Evolutionary conservation across 2,797 vertebrate genomes (phyloP), one percentile per base, ranked within the genome.

Genomic region (Labroides dimidiatus): DNA sequence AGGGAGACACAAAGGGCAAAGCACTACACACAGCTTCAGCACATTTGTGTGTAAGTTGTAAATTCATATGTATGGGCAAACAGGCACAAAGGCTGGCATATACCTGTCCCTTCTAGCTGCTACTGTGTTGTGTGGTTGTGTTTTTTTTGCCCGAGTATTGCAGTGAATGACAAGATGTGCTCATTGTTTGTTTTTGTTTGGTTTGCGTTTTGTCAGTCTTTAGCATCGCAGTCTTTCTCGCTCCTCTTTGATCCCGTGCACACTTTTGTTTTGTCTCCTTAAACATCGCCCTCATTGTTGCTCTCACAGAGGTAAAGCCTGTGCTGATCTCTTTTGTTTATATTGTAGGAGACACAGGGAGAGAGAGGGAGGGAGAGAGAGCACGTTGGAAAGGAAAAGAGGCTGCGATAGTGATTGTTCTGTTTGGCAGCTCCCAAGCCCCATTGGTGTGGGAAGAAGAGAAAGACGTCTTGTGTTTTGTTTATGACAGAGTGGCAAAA

Each of bases 381-480:
- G 85, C 37, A 72, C 61, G 77, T 86, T 89, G 81, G 89, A 87
- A 88, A 84, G 80, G 78, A 91, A 89, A 78, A 87, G 84, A 90
- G 88, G 89, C 89, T 89, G 91, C 74, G 80, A 90, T 89, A 87
- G 89, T 87, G 91, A 93, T 93, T 93, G 92, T 93, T 93, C 90
- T 87, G 89, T 88, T 93, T 94, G 93, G 92, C 93, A 93, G 90
- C 87, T 84, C 87, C 87, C 79, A 74, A 83, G 81, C 80, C 78
- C 86, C 88, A 83, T 91, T 89, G 90, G 90, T 93, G 90, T 90
- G 84, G 91, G 91, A 93, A 92, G 92, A 91, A 84, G 90, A 89
- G 89, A 92, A 91, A 93, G 92, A 92, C 85, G 92, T 90, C 90
- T 93, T 89, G 89, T 91, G 91, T 92, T 92, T 91, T 93, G 90